phyloP scores from a whole-genome alignment of 2,113 vertebrate species.

The Nansenia antarctica region DNA sequence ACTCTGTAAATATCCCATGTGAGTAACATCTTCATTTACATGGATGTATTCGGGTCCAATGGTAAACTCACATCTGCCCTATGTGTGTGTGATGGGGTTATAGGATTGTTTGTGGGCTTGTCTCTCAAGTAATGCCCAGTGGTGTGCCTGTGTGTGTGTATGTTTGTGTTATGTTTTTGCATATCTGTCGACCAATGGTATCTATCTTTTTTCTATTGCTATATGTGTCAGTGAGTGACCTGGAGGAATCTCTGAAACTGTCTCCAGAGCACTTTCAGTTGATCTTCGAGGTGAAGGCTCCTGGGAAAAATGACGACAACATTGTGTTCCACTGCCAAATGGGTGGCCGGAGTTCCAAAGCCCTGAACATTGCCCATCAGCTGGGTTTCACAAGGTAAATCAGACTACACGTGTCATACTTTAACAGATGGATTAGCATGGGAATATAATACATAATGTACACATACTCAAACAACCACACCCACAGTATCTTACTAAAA shows the following conservation, averaged over 20 bases:
- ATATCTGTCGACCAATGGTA: background rate
- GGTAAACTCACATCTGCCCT: too few species aligned
- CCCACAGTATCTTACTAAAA: too few species aligned
- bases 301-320: conserved; percentile 66
- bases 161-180: background rate
- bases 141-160: background rate
- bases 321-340: conserved; percentile 78
- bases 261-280: conserved; percentile 67
- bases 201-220: background rate
- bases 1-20: conserved; percentile 72
- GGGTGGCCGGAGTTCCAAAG: conserved; percentile 70
- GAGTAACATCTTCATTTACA: conserved; percentile 14
- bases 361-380: conserved; percentile 61
- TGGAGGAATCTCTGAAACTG: conserved; percentile 76
- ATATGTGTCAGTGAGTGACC: conserved; percentile 57
- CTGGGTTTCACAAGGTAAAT: conserved; percentile 73
- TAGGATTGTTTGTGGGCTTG: too few species aligned
- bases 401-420: background rate
- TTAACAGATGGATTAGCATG: too few species aligned
- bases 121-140: too few species aligned
- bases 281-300: conserved; percentile 65
- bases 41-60: too few species aligned
- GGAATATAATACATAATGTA: too few species aligned
- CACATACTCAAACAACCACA: background rate
- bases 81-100: too few species aligned